Conservation (phyloP, 2,113 vertebrate genomes). For the Orycteropus afer region DNA sequence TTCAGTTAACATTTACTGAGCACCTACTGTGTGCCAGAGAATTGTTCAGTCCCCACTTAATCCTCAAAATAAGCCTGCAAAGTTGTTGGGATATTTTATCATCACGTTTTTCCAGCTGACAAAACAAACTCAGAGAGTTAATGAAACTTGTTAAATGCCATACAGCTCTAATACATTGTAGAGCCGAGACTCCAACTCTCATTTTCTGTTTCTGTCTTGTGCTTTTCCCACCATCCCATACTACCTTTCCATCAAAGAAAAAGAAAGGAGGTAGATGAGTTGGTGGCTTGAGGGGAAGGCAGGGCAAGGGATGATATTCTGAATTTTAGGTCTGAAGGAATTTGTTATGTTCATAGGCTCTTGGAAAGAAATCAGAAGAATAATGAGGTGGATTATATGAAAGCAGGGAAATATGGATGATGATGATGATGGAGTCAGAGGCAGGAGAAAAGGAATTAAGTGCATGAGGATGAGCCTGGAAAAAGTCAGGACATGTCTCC, state of each 20-base stretch:
- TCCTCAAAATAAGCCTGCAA: not conserved
- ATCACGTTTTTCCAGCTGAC: not conserved
- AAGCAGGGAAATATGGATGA: not conserved
- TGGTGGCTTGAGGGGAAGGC: not conserved
- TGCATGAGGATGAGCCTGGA: rapidly evolving
- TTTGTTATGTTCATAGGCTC: not conserved
- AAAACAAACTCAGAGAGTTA: not conserved
- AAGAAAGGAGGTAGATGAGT: not conserved
- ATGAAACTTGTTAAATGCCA: not conserved
- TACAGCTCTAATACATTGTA: not conserved
- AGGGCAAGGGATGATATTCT: not conserved
- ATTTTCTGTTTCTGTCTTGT: not conserved
- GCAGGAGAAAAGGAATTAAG: not conserved
- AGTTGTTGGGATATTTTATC: not conserved
- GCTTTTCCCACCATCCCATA: not conserved
- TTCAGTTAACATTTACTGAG: not conserved
- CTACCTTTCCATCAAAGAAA: not conserved
- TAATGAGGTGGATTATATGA: not conserved
- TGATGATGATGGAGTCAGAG: not conserved
- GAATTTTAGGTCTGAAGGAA: not conserved
- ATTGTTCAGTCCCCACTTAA: not conserved
- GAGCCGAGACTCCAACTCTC: not conserved
- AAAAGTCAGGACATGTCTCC: not conserved
- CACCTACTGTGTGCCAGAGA: not conserved
- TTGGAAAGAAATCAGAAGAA: not conserved